Evolutionary conservation across 1,140 invertebrate species (phyloP), one percentile per base, ranked within the genome.

Genomic region (Spodoptera frugiperda): DNA sequence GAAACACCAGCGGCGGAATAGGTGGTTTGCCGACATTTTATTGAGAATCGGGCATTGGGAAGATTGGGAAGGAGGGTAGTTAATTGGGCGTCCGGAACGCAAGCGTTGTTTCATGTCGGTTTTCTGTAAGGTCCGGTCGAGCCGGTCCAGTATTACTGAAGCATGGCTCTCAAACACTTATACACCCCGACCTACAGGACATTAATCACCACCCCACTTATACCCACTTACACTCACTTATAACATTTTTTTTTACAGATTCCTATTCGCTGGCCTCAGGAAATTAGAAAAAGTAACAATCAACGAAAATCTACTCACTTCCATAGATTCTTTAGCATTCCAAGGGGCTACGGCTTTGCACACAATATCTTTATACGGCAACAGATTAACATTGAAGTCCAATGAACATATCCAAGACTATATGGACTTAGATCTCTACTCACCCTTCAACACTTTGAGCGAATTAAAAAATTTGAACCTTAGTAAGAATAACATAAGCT

Each of bases 391-490:
- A 0, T 11, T 68, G n/a, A 49, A 49, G 1, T 49, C 61, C 0
- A 33, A 75, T 11, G 21, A 85, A n/a, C 33, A 39, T 8, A 8
- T 51, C 1, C 1, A 46, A 53, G 73, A 9, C 11, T 80, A 48
- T 14, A 15, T 21, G 57, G 80, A 74, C 68, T n/a, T 21, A 0
- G 21, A 44, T 4, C 10, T 67, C 6, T 33, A 61, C 12, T 82
- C 83, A 1, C 65, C 79, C 0, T 84, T 87, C 51, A 44, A 46
- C 0, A 49, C 44, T 1, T 75, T 89, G 30, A 17, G 8, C 1
- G 1, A 65, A 15, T 74, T 91, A 33, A 70, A 19, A 5, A 33
- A 21, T 1, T 80, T 91, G 12, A 72, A 80, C 39, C 76, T 91
- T 8, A 63, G 53, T 8, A 25, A 78, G 39, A 92, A 92, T 80